Evolutionary conservation across 2,797 vertebrate species (phyloP), one percentile per base, ranked within the genome.

Genomic region (Ptychadena robeensis): DNA sequence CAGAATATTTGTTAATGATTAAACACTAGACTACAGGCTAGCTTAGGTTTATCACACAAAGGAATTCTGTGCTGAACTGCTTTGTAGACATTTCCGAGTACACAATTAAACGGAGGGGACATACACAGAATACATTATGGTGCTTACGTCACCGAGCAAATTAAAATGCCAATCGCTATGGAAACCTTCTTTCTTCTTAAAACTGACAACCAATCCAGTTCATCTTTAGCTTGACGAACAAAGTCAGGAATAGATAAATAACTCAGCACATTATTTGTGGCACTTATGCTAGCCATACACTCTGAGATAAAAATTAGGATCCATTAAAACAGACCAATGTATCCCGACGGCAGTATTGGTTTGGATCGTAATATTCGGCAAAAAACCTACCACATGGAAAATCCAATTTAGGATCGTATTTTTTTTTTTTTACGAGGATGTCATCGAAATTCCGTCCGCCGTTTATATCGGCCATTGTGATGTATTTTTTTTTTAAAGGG

Each of bases 1-100:
- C 79, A 80, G 86, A 84, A 85, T 83, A 87, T 82, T 88, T 87
- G 90, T 89, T 90, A 90, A 91, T 89, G 87, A 89, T 91, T 93
- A 93, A 88, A 63, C 44, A 72, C 18, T 61, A 38, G 82, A 86
- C 74, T 38, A 68, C 48, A 31, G 0, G 53, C 66, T 64, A 80
- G 38, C 25, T 6, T 12, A 65, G 40, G 40, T 85, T 65, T 34
- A 57, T 7, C 28, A 37, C 28, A 83, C 84, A 84, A 84, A 84
- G 71, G 77, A 80, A 84, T 84, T 70, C 69, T 25, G 80, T 71
- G 15, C 85, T 75, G 32, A 82, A 86, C 64, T 82, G 79, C 66
- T 81, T 59, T 66, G 77, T 71, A 70, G 67, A 71, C 74, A 78
- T 44, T 57, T n/a, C 70, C 53, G 25, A 35, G 31, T 72, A 57